Conservation (phyloP, 2,113 vertebrate genomes). For the Rhynchopsitta pachyrhyncha region DNA sequence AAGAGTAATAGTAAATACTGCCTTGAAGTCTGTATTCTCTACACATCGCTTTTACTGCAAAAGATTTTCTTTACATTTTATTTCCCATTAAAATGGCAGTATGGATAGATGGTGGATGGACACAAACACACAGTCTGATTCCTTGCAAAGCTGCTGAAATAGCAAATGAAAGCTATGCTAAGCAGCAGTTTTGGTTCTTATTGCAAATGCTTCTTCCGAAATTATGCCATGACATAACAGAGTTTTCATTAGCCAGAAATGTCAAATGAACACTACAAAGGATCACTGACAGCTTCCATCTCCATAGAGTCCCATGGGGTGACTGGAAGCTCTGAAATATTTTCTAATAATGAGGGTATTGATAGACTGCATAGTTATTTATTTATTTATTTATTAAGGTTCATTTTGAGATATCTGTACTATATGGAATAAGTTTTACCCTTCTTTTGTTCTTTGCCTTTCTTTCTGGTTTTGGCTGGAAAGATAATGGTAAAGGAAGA, state of each 20-base stretch:
- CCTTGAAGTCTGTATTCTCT: background rate
- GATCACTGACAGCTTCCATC: background rate
- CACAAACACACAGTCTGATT: background rate
- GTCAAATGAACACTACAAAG: background rate
- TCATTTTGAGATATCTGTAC: background rate
- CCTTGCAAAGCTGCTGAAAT: background rate
- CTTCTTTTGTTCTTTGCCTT: background rate
- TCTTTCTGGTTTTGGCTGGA: background rate
- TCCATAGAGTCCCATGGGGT: background rate
- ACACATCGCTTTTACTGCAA: background rate
- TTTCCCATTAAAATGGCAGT: background rate
- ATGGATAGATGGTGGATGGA: background rate
- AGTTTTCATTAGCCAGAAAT: background rate
- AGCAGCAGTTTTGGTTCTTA: background rate
- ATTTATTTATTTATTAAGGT: background rate
- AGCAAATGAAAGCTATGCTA: background rate
- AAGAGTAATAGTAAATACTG: background rate
- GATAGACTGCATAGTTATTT: background rate
- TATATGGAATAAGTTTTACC: background rate
- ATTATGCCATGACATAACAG: background rate
- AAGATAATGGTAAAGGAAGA: background rate
- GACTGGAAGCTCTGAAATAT: background rate
- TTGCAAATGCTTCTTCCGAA: background rate
- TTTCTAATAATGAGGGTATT: background rate
- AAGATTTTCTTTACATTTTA: background rate